These are phyloP conservation scores for Pontoporia blainvillei DNA, from an alignment of 2,113 vertebrate species.

Conservation along the genomic window DNA sequence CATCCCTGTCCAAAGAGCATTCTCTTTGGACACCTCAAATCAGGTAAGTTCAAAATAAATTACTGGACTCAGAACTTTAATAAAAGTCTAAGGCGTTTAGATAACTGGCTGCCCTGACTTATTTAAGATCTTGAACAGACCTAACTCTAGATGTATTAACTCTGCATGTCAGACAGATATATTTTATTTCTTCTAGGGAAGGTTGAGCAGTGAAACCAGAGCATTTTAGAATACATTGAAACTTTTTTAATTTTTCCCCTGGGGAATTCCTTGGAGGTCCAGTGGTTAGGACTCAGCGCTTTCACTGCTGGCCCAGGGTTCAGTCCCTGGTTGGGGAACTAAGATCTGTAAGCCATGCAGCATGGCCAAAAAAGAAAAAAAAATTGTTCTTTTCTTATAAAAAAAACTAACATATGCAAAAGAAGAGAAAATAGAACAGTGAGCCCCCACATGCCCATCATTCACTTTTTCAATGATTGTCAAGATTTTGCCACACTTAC, in stretches of 20 bases:
- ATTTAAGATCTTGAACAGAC: slow-evolving; percentile 30
- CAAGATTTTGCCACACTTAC: slow-evolving; percentile 8
- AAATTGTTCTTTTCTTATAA: not conserved
- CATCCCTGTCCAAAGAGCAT: not conserved
- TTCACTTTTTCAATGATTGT: not conserved
- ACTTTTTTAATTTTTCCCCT: not conserved
- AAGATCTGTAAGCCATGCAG: not conserved
- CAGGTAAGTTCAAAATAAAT: slow-evolving; percentile 9
- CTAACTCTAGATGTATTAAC: not conserved
- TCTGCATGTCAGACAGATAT: not conserved
- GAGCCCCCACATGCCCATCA: not conserved
- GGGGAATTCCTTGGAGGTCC: not conserved
- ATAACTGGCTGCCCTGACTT: not conserved
- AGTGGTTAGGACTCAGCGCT: not conserved
- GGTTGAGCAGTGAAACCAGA: not conserved
- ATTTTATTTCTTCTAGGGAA: not conserved
- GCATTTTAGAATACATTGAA: not conserved
- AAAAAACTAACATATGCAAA: not conserved
- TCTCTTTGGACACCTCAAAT: not conserved
- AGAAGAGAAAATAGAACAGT: not conserved
- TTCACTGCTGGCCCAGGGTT: not conserved
- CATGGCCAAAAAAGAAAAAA: not conserved
- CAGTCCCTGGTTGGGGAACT: not conserved
- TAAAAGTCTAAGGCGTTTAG: slow-evolving; percentile 12
- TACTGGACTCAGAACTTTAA: slow-evolving; percentile 9